Evolutionary conservation across 2,888 invertebrate species (phyloP).

Genomic region (Camptogramma bilineatum): DNA sequence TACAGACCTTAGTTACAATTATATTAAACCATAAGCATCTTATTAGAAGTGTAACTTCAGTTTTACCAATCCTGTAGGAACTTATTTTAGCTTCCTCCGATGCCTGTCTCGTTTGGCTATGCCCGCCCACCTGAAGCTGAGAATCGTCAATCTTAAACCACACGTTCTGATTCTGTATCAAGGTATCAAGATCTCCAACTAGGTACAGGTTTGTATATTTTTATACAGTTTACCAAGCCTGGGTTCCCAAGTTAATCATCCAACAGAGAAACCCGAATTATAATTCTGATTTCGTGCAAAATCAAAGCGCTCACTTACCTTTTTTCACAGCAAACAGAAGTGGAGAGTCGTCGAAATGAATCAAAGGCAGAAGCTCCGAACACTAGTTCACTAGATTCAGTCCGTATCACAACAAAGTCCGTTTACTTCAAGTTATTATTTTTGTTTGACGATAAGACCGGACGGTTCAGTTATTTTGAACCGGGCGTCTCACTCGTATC

Average conservation of each 20-base stretch:
- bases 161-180: neutral
- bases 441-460: constrained; percentile 68
- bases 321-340: constrained; percentile 26
- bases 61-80: too few relatives aligned
- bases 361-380: constrained; percentile 38
- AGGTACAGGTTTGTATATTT: neutral
- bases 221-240: neutral
- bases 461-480: constrained; percentile 71
- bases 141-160: neutral
- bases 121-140: constrained; percentile 16
- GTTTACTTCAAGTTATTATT: constrained; percentile 64
- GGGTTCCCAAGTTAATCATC: neutral
- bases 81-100: neutral
- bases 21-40: too few relatives aligned
- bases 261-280: constrained; percentile 11
- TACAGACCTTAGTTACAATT: too few relatives aligned
- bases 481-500: constrained; percentile 76
- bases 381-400: constrained; percentile 60
- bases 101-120: constrained; percentile 18
- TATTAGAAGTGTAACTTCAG: too few relatives aligned
- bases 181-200: neutral
- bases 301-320: constrained; percentile 26
- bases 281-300: constrained; percentile 1
- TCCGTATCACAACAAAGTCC: constrained; percentile 59
- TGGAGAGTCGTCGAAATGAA: constrained; percentile 20